phyloP scores from a whole-genome alignment of 2,888 invertebrate genomes.

The Diogma glabrata region DNA sequence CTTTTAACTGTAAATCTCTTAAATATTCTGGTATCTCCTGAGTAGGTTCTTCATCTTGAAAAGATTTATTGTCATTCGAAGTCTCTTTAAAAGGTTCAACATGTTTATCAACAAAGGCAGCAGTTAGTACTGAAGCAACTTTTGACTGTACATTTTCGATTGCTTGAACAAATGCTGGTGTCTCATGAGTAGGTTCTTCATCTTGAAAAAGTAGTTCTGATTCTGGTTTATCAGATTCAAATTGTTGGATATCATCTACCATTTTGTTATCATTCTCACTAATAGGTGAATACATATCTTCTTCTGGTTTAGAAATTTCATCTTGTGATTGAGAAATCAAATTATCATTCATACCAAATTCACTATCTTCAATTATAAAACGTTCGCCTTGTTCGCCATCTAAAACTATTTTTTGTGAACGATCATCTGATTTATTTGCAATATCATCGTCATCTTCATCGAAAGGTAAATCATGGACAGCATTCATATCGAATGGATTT shows the following conservation, averaged over 20 bases:
- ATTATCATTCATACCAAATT: slow-evolving; percentile 10
- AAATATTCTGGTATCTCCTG: too few species aligned
- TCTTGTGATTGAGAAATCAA: neutral
- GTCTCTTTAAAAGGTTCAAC: neutral
- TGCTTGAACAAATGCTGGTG: neutral
- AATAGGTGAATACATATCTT: slow-evolving; percentile 10
- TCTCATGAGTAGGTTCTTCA: neutral
- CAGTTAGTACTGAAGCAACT: neutral
- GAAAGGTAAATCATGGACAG: slow-evolving; percentile 30
- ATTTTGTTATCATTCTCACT: slow-evolving; percentile 12
- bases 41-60: neutral
- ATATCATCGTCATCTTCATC: slow-evolving; percentile 10
- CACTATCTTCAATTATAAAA: slow-evolving; percentile 7
- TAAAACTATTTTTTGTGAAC: neutral
- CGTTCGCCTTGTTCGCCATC: slow-evolving; percentile 2
- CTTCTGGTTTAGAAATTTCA: slow-evolving; percentile 12
- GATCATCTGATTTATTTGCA: neutral
- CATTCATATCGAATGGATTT: slow-evolving; percentile 23
- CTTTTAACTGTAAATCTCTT: too few species aligned
- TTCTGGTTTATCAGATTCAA: slow-evolving; percentile 12
- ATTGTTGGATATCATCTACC: neutral
- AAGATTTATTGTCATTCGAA: neutral
- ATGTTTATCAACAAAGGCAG: neutral
- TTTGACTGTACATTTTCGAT: neutral
- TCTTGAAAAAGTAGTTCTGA: slow-evolving; percentile 7